phyloP scores from a whole-genome alignment of 2,797 vertebrate species.

The Fratercula arctica region DNA sequence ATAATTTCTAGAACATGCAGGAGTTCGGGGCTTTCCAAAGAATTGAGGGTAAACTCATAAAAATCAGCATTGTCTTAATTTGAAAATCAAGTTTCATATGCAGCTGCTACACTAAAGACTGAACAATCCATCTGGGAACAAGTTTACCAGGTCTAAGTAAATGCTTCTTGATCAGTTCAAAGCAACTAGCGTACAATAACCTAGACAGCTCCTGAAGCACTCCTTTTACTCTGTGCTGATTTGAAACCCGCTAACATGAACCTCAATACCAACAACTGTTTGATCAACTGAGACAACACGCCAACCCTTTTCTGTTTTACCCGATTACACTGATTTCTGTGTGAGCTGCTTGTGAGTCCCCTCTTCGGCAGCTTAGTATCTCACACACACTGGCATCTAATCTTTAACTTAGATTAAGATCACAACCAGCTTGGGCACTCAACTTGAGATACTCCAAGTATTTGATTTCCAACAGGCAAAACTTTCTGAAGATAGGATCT shows the following conservation, averaged over 20 bases:
- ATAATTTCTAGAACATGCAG: not conserved
- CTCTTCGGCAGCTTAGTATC: not conserved
- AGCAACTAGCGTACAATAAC: accelerated
- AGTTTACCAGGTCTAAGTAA: not conserved
- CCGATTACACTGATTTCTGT: not conserved
- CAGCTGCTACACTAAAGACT: not conserved
- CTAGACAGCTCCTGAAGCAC: not conserved
- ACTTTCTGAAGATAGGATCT: not conserved
- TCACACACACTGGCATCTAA: not conserved
- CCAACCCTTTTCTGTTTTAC: not conserved
- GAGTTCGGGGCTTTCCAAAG: not conserved
- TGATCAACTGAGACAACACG: accelerated
- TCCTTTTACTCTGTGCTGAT: not conserved
- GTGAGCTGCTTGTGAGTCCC: not conserved
- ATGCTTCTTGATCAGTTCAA: not conserved
- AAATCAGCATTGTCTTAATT: not conserved
- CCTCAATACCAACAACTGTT: not conserved
- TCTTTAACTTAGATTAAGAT: not conserved
- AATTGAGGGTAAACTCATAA: not conserved
- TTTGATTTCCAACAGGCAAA: not conserved
- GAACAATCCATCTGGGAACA: not conserved
- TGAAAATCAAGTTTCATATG: not conserved
- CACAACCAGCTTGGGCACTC: not conserved
- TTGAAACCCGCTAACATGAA: not conserved
- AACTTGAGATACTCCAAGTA: not conserved